phyloP scores from a whole-genome alignment of 1,140 invertebrate genomes.

The Pseudachorutes palmiensis region DNA sequence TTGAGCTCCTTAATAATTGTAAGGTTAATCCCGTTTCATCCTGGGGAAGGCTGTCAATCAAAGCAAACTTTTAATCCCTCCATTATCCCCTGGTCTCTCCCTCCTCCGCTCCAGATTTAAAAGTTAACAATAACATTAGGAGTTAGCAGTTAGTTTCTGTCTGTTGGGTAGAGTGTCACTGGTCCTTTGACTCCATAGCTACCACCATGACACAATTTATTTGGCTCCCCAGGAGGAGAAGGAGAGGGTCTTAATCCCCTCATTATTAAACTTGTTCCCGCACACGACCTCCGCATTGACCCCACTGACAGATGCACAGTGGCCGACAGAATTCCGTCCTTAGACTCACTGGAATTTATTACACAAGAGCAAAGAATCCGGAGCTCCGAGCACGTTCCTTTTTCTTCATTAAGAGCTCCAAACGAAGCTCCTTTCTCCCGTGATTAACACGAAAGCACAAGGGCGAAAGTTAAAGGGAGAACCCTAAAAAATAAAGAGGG shows the following conservation, averaged over 20 bases:
- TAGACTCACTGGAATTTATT: background rate
- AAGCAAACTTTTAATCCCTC: background rate
- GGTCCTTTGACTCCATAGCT: no score
- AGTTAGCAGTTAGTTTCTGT: background rate
- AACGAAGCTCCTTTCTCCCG: no score
- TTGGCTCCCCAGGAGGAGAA: conserved; percentile 22
- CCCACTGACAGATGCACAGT: background rate
- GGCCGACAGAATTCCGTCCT: no score
- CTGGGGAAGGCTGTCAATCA: conserved; percentile 24
- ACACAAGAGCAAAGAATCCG: background rate
- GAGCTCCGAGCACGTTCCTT: background rate
- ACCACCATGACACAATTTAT: conserved; percentile 31
- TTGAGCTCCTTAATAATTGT: background rate
- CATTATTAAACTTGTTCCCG: conserved; percentile 33
- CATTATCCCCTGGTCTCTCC: background rate
- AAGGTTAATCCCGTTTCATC: conserved; percentile 29
- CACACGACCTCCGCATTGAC: conserved; percentile 3
- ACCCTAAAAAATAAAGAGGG: no score
- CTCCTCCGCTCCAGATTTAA: conserved; percentile 4
- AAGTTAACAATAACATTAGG: background rate
- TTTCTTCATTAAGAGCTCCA: background rate
- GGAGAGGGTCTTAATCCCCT: conserved; percentile 27
- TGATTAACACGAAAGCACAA: background rate
- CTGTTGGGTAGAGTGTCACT: no score
- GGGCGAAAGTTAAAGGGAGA: no score